Evolutionary conservation across 1,140 invertebrate species (phyloP).

Genomic region (Zeugodacus cucurbitae): DNA sequence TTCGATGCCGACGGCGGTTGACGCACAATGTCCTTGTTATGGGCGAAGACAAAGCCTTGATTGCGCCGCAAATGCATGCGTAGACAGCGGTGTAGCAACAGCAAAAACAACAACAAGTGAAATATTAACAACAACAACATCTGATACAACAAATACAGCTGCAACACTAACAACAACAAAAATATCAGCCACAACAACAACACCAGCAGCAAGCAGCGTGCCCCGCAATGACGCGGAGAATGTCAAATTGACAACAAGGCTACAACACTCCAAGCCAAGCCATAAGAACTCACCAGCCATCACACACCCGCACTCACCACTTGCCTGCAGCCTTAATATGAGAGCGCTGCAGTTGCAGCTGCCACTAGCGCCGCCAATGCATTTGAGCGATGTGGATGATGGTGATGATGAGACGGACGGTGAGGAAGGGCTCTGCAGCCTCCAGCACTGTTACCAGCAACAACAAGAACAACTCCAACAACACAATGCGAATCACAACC

Average conservation of each 20-base stretch:
- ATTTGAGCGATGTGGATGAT: constrained; percentile 11
- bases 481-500: neutral
- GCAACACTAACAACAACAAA: neutral
- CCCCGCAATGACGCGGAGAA: neutral
- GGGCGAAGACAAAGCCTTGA: neutral
- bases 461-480: neutral
- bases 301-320: neutral
- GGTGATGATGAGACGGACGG: neutral
- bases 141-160: neutral
- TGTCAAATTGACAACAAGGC: neutral
- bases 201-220: neutral
- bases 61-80: neutral
- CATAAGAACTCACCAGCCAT: neutral
- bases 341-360: neutral
- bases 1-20: neutral
- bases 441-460: neutral
- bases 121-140: neutral
- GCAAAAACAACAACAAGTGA: neutral
- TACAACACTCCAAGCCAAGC: neutral
- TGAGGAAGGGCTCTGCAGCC: neutral
- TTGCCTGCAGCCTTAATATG: neutral
- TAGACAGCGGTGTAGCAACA: neutral
- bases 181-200: too few species aligned
- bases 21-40: neutral
- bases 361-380: neutral